These are phyloP conservation scores for Syritta pipiens DNA, from an alignment of 2,888 invertebrate genomes.

Conservation along the genomic window DNA sequence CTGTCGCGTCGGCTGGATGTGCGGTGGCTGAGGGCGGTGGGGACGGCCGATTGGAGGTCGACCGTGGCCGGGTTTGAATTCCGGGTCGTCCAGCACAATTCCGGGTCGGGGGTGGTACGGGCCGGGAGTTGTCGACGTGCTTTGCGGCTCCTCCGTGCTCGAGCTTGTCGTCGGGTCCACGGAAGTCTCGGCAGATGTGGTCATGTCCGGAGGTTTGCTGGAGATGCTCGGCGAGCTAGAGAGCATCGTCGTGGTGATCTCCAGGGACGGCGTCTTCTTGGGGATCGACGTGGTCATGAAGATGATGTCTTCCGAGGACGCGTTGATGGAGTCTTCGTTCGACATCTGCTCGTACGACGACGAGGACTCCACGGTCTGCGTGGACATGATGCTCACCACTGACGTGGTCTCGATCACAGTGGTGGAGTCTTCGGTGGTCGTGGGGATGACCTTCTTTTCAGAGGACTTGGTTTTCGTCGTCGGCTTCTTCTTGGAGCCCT, in stretches of 20 bases:
- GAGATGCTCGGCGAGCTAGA: conserved; percentile 47
- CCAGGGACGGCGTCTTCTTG: conserved; percentile 75
- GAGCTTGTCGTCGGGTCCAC: conserved; percentile 42
- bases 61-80: conserved; percentile 84
- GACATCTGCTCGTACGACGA: conserved; percentile 75
- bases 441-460: conserved; percentile 72
- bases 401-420: conserved; percentile 76
- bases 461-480: conserved; percentile 74
- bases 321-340: conserved; percentile 74
- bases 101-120: conserved; percentile 90
- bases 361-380: conserved; percentile 72
- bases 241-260: conserved; percentile 47
- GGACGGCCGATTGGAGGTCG: conserved; percentile 71
- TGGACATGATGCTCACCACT: conserved; percentile 72
- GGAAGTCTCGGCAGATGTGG: conserved; percentile 16
- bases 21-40: conserved; percentile 75
- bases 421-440: conserved; percentile 73
- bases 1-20: conserved; percentile 79
- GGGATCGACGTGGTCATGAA: conserved; percentile 74
- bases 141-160: conserved; percentile 51
- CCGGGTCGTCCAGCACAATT: conserved; percentile 91
- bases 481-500: conserved; percentile 76
- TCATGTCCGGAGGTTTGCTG: conserved; percentile 48
- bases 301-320: conserved; percentile 76
- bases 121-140: conserved; percentile 61